These are phyloP conservation scores for Adelosebastes latens DNA, from an alignment of 2,797 vertebrate species.

Conservation along the genomic window DNA sequence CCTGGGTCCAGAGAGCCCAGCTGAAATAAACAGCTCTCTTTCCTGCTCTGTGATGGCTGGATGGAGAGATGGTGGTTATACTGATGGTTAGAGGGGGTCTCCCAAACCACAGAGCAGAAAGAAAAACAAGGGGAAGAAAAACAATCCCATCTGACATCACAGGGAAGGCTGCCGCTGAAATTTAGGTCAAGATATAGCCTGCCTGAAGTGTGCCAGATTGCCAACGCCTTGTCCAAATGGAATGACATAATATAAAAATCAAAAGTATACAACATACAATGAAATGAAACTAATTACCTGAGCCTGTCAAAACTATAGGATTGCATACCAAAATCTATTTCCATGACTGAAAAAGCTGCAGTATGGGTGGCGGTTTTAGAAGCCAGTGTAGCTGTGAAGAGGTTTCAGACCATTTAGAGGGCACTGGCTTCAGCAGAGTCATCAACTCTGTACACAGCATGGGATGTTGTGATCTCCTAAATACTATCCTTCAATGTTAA, in stretches of 20 bases:
- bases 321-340: constrained; percentile 8
- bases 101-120: constrained; percentile 77
- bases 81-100: constrained; percentile 70
- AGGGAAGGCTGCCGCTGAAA: constrained; percentile 59
- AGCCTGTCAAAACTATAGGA: constrained; percentile 23
- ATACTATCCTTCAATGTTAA: constrained; percentile 82
- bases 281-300: constrained; percentile 24
- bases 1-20: constrained; percentile 54
- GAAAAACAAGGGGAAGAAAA: constrained; percentile 78
- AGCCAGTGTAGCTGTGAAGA: constrained; percentile 31
- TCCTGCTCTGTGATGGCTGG: constrained; percentile 68
- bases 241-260: constrained; percentile 40
- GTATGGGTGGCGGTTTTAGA: constrained; percentile 40
- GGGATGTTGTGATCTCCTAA: constrained; percentile 74
- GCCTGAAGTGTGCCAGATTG: constrained; percentile 43
- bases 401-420: constrained; percentile 79
- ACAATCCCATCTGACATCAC: constrained; percentile 78
- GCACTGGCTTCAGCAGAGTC: constrained; percentile 68
- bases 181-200: constrained; percentile 69
- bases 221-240: constrained; percentile 13
- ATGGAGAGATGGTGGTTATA: constrained; percentile 65
- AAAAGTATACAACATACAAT: constrained; percentile 15
- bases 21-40: constrained; percentile 75
- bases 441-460: constrained; percentile 77
- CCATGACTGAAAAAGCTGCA: constrained; percentile 24